Evolutionary conservation across 2,797 vertebrate species (phyloP), one percentile per base, ranked within the genome.

Genomic region (Lepilemur ruficaudatus): DNA sequence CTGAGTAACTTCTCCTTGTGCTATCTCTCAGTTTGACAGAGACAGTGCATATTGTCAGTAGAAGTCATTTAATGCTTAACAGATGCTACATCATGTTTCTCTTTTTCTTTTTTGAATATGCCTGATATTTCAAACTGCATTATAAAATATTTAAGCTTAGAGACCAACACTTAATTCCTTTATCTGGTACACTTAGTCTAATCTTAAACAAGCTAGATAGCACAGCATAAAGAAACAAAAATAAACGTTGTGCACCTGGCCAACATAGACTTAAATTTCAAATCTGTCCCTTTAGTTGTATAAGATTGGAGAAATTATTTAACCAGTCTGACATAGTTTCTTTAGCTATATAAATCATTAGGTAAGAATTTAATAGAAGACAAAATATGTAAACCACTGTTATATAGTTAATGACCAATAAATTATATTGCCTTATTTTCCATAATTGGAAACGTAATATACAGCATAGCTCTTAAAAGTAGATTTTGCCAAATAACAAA

Each of bases 21-120:
- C 20, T 8, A 0, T 15, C 0, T n/a, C 35, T 4, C 5, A 3
- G 55, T 7, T 4, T 0, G 10, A 18, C 4, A 1, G 6, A 28
- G 10, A 4, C 5, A 22, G 32, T 5, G 5, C 5, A 13, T 7
- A 7, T 4, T 1, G 20, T 9, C n/a, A 30, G 32, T 5, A 5
- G 18, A 14, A 28, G 10, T 15, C 41, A 28, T 4, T 22, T 57
- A 13, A 11, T 22, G 18, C 23, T 65, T 25, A 43, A 7, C 38
- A 63, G 17, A 46, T 18, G 5, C 2, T 7, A 17, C 9, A 1
- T 2, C 13, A 2, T 5, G 1, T 35, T 41, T 43, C 35, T 52
- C 20, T 75, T 86, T 65, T 7, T 15, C 46, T 65, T 55, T n/a
- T 50, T 35, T 11, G 4, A 50, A 43, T 7, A 75, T 1, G 4